Percentiles rank a stretch among this genome's conserved stretches.
Conservation (phyloP, 53 echinoderm and acorn worm genomes). For the Patiria pectinifera region DNA sequence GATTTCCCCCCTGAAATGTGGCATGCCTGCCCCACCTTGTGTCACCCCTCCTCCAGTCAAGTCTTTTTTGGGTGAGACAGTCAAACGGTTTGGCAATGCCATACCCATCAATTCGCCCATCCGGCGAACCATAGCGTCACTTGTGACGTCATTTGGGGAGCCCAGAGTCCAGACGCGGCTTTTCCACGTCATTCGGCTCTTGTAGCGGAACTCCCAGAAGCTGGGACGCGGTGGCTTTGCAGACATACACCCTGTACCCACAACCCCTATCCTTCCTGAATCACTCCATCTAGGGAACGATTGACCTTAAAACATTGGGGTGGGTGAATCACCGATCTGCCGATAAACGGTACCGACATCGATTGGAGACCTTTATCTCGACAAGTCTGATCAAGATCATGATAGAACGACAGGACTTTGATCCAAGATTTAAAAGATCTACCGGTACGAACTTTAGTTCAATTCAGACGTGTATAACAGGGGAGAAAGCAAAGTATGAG, state of each 20-base stretch:
- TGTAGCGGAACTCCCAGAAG: background rate
- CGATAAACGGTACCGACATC: background rate
- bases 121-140: slow-evolving; percentile 27
- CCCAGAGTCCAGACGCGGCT: background rate
- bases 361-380: background rate
- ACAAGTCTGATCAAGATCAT: background rate
- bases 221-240: background rate
- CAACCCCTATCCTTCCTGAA: slow-evolving; percentile 52
- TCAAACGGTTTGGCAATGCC: background rate
- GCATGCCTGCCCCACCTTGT: slow-evolving; percentile 4
- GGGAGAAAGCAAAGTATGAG: background rate
- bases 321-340: slow-evolving; percentile 45
- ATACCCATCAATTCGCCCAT: background rate
- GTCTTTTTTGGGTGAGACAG: background rate
- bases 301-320: slow-evolving; percentile 41
- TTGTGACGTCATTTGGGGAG: slow-evolving; percentile 38
- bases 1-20: slow-evolving; percentile 26
- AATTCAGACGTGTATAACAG: background rate
- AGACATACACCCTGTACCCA: slow-evolving; percentile 6
- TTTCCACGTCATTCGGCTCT: slow-evolving; percentile 32
- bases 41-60: slow-evolving; percentile 1
- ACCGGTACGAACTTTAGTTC: background rate
- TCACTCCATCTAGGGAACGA: slow-evolving; percentile 11
- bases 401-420: background rate
- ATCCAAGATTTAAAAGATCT: background rate